Evolutionary conservation across 1,140 invertebrate species (phyloP).

Genomic region (Antheraea mylitta): DNA sequence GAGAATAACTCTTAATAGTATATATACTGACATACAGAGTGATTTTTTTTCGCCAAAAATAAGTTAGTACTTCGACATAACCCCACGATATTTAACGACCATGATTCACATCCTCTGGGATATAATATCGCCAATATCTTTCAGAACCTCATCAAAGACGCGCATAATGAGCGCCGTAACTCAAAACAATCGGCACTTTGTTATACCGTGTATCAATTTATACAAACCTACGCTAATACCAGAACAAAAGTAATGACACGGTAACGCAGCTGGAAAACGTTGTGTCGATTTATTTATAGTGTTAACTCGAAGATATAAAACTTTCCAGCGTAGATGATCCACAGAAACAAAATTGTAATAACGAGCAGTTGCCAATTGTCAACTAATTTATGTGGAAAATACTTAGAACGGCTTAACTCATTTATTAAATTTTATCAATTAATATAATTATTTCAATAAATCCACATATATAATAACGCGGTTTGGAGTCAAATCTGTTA

Average conservation of each 20-base stretch:
- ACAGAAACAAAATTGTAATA: not conserved
- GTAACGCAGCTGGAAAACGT: slow-evolving; percentile 4
- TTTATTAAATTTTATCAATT: too few relatives aligned
- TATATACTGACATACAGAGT: too few relatives aligned
- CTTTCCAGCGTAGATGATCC: not conserved
- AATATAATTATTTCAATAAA: too few relatives aligned
- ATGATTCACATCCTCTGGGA: not conserved
- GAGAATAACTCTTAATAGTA: too few relatives aligned
- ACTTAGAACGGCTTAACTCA: too few relatives aligned
- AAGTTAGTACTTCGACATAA: not conserved
- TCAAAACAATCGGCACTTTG: slow-evolving; percentile 10
- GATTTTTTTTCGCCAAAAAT: too few relatives aligned
- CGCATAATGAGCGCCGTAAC: slow-evolving; percentile 7
- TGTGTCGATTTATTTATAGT: slow-evolving; percentile 10
- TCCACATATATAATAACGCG: too few relatives aligned
- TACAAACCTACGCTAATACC: not conserved
- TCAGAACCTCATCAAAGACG: slow-evolving; percentile 12
- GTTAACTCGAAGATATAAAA: not conserved
- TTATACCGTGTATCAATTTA: not conserved
- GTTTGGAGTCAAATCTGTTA: too few relatives aligned
- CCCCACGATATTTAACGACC: not conserved
- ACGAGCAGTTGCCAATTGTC: not conserved
- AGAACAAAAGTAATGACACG: slow-evolving; percentile 4
- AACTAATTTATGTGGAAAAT: not conserved
- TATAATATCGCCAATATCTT: slow-evolving; percentile 1